These are phyloP conservation scores for Cybosia mesomella DNA, from an alignment of 2,888 invertebrate genomes.

Conservation along the genomic window DNA sequence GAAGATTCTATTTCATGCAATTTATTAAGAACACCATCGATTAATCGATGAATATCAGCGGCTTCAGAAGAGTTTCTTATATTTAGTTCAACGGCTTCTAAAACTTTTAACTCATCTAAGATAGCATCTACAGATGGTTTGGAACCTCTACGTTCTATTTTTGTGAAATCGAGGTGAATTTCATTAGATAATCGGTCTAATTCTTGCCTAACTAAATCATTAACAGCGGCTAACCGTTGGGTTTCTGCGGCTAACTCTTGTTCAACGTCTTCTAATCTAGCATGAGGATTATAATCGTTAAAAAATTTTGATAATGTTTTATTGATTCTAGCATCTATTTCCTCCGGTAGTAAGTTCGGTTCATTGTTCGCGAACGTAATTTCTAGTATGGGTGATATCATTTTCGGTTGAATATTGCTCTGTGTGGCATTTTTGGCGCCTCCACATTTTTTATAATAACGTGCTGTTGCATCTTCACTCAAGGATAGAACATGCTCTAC, in stretches of 20 bases:
- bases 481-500: constrained; percentile 67
- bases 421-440: constrained; percentile 27
- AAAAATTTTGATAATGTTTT: constrained; percentile 43
- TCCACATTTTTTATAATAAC: constrained; percentile 51
- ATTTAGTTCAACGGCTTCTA: constrained; percentile 61
- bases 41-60: constrained; percentile 59
- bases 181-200: constrained; percentile 64
- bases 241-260: constrained; percentile 59
- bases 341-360: constrained; percentile 29
- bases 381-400: constrained; percentile 22
- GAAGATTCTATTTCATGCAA: constrained; percentile 46
- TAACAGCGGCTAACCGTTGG: constrained; percentile 62
- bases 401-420: constrained; percentile 17
- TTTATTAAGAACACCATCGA: constrained; percentile 58
- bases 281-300: constrained; percentile 31
- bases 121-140: constrained; percentile 59
- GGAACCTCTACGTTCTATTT: constrained; percentile 42
- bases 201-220: constrained; percentile 61
- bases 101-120: constrained; percentile 60
- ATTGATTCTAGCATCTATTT: constrained; percentile 44
- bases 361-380: constrained; percentile 29
- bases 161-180: constrained; percentile 54
- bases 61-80: constrained; percentile 58
- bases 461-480: constrained; percentile 40
- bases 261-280: constrained; percentile 53